Evolutionary conservation across 1,140 invertebrate species (phyloP).

Genomic region (Hylyphantes graminicola): DNA sequence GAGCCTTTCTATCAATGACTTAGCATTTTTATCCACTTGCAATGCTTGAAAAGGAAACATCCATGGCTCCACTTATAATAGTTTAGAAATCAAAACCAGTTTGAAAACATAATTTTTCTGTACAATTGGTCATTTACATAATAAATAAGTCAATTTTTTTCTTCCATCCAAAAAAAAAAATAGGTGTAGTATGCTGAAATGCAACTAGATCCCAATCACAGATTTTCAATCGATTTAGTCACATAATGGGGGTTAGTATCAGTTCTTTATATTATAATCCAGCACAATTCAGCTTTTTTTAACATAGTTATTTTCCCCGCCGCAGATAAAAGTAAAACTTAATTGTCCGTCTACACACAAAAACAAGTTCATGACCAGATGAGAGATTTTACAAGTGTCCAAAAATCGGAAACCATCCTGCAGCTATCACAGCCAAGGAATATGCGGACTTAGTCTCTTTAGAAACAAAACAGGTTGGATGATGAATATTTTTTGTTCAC

Average conservation of each 20-base stretch:
- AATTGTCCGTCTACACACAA: conserved; percentile 25
- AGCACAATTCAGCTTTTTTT: too few species aligned
- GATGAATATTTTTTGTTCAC: too few species aligned
- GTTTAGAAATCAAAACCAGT: conserved; percentile 24
- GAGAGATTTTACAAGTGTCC: conserved; percentile 25
- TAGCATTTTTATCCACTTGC: conserved; percentile 4
- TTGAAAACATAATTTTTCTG: conserved; percentile 22
- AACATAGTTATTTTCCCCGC: too few species aligned
- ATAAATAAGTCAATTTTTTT: conserved; percentile 45
- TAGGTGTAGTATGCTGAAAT: neutral
- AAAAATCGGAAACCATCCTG: conserved; percentile 13
- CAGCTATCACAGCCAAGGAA: conserved; percentile 61
- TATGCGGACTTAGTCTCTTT: conserved; percentile 25
- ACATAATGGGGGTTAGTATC: neutral
- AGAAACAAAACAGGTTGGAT: conserved; percentile 34
- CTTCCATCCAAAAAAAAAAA: neutral
- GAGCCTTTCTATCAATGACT: conserved; percentile 33
- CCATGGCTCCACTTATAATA: too few species aligned
- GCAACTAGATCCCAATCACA: conserved; percentile 40
- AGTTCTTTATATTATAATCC: neutral
- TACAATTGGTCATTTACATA: conserved; percentile 55
- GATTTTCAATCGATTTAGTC: conserved; percentile 27
- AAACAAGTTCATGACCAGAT: conserved; percentile 56
- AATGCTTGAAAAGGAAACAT: conserved; percentile 1
- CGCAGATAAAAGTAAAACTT: neutral